Conservation (phyloP, 2,888 invertebrate species). For the Lepidocyrtoides sp. region DNA sequence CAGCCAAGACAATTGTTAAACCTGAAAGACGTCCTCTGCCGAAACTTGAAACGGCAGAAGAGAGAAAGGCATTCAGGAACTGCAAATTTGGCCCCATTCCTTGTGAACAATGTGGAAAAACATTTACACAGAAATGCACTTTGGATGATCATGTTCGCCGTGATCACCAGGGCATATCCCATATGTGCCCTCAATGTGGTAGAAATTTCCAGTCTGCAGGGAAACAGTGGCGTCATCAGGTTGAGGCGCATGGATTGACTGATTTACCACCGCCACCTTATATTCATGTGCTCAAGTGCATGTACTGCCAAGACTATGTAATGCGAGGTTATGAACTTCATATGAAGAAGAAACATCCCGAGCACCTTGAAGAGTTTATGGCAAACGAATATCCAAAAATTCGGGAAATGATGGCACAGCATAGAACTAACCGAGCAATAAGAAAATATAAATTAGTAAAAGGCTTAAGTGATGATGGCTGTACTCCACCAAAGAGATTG, state of each 20-base stretch:
- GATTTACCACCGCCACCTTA: slow-evolving; percentile 1
- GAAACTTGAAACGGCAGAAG: neutral
- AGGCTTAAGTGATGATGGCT: neutral
- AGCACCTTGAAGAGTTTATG: neutral
- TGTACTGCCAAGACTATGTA: neutral
- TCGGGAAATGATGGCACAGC: neutral
- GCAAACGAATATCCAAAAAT: neutral
- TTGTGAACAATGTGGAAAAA: neutral
- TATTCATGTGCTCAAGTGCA: neutral
- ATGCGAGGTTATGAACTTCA: slow-evolving; percentile 18
- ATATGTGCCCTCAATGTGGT: neutral
- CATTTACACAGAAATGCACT: neutral
- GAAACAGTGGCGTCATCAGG: slow-evolving; percentile 21
- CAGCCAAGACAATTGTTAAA: too few species aligned
- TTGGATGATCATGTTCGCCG: slow-evolving; percentile 16
- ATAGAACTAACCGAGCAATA: too few species aligned
- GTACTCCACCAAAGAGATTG: neutral
- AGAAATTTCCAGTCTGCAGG: slow-evolving; percentile 2
- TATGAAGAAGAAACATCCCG: neutral
- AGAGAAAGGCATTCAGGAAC: neutral
- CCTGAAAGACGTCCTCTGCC: too few species aligned
- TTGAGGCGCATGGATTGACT: neutral
- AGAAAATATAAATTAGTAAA: neutral
- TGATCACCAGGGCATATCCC: neutral
- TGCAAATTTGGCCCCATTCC: neutral